Base-by-base conservation (phyloP, 2,888 invertebrate genomes). In the Biston stratarius region DNA sequence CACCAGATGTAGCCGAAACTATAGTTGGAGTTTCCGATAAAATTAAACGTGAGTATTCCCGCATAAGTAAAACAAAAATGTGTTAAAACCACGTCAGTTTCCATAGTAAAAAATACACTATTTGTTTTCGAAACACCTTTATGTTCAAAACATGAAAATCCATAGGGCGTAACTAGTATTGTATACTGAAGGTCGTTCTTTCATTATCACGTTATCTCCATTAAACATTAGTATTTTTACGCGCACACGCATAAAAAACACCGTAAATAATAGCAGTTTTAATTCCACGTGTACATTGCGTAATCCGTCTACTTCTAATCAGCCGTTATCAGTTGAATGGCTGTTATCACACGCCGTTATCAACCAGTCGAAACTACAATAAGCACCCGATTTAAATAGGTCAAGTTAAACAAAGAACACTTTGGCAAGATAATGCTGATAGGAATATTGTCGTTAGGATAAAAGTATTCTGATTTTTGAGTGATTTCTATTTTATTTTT, bases 361-460 rank as follows among this genome's bases (percentile, higher is more conserved):
- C 74, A 76, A 76, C 74, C 61, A 73, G 73, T 60, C 74, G 67
- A 47, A 53, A 55, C 15, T 49, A 44, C 48, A 61, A 42, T 8
- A 12, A 62, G 44, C 61, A 61, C 40, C 10, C 38, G 48, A 64
- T 61, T 61, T 45, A 65, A 65, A 52, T 61, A 48, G 75, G 80
- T 82, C 79, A 78, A 75, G 75, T 78, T 75, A 52, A 42, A 64
- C 60, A 56, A 61, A 49, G 34, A 45, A 14, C 33, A 56, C 44
- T 65, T 56, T 8, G 52, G 34, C 7, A 11, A 12, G 57, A 63
- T 51, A 44, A 45, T 1, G 0, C 8, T 24, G 52, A 58, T 64
- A 52, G 58, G 33, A 42, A 33, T 45, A 42, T 48, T 52, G 51
- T 47, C 40, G 14, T 58, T 57, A 38, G n/a, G 24, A n/a, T 40